These are phyloP conservation scores for Rhagophthalmus giganteus DNA, from an alignment of 2,888 invertebrate species.

Conservation along the genomic window DNA sequence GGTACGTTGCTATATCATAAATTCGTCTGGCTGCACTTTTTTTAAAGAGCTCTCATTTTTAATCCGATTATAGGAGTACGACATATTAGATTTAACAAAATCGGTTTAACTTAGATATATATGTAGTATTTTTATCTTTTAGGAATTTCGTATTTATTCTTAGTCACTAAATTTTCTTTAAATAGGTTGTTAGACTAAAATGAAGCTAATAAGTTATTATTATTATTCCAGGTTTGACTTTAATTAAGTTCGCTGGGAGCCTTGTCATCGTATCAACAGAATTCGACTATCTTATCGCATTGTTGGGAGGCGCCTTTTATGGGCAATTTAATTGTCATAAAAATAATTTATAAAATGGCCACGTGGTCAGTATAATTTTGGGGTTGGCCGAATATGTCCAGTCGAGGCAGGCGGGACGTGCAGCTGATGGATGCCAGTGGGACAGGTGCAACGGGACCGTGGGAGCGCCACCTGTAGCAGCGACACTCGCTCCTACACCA, in stretches of 20 bases:
- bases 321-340: slow-evolving; percentile 21
- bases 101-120: too few relatives aligned
- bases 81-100: too few relatives aligned
- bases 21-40: too few relatives aligned
- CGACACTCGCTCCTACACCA: slow-evolving; percentile 35
- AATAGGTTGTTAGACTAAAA: too few relatives aligned
- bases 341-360: slow-evolving; percentile 23
- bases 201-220: neutral
- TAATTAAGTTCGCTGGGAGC: slow-evolving; percentile 14
- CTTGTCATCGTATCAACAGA: slow-evolving; percentile 16
- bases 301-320: slow-evolving; percentile 20
- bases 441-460: slow-evolving; percentile 42
- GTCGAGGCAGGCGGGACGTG: slow-evolving; percentile 18
- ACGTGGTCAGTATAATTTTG: slow-evolving; percentile 25
- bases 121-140: too few relatives aligned
- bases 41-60: too few relatives aligned
- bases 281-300: slow-evolving; percentile 8
- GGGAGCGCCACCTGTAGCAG: slow-evolving; percentile 43
- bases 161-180: too few relatives aligned
- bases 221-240: neutral
- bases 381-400: slow-evolving; percentile 20
- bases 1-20: too few relatives aligned
- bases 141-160: too few relatives aligned
- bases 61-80: too few relatives aligned
- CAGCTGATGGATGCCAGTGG: slow-evolving; percentile 36